Evolutionary conservation across 1,140 invertebrate genomes (phyloP), one percentile per base, ranked within the genome.

Genomic region (Drosophila nebulosa): DNA sequence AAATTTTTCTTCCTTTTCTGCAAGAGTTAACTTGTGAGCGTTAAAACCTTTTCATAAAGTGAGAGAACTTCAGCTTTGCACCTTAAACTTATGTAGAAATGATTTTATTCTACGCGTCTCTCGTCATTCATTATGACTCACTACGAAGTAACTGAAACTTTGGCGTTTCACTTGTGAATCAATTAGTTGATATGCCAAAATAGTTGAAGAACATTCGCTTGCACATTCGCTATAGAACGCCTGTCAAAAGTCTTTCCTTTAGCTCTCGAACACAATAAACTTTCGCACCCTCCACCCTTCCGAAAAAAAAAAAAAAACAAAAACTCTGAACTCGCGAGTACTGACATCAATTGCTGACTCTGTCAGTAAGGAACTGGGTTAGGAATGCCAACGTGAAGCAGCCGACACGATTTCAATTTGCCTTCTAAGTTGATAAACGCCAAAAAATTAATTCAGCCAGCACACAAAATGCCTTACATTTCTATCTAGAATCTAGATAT

Each of bases 341-440:
- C 39, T 46, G 39, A 46, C 39, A 46, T 79, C 39, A 67, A 85
- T 69, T 70, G 79, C 55, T 63, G 39, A 10, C 80, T 76, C 60
- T 69, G 79, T 73, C 73, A 64, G 69, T 64, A 61, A 65, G 69
- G 67, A 68, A 85, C 70, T 81, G 83, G 81, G 81, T 81, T 88
- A 86, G 58, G 64, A 59, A 88, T 81, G 74, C 69, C 78, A 75
- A 58, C 52, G 58, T 46, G 16, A 46, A 46, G 53, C 42, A 51
- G 60, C 51, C 73, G 63, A 86, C 83, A 86, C 81, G 83, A 88
- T 86, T 88, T 86, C 81, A 86, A 86, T 86, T 86, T 86, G 78
- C 74, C 76, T 67, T 26, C 22, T 46, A 39, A 70, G 78, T 72
- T 88, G 78, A 86, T 88, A 86, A 86, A 86, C 61, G 74, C 69